Conservation (phyloP, 2,888 invertebrate species). For the Drosophila percnosoma region DNA sequence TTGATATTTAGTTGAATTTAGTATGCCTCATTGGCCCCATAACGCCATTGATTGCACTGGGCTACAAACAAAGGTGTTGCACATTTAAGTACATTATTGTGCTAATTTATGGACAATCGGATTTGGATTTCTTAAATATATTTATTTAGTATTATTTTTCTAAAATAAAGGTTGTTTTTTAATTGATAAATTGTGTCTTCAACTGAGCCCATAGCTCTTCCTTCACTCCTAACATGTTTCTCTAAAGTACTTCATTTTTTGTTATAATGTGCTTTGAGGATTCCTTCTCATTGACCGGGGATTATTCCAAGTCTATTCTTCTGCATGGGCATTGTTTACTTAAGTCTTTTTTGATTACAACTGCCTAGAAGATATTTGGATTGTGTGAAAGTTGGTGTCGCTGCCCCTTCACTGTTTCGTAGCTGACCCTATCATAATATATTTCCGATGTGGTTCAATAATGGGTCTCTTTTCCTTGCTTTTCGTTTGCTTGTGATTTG, state of each 20-base stretch:
- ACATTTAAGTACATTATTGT: not conserved
- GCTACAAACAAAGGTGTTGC: not conserved
- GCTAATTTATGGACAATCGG: too few relatives aligned
- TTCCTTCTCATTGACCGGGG: not conserved
- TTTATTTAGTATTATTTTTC: not conserved
- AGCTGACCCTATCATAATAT: not conserved
- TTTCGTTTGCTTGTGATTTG: not conserved
- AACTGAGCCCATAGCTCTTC: not conserved
- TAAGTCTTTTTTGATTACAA: not conserved
- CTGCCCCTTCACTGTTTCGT: not conserved
- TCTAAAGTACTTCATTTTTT: not conserved
- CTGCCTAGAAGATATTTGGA: not conserved
- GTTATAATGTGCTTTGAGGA: not conserved
- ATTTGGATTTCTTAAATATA: not conserved
- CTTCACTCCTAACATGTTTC: not conserved
- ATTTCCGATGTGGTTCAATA: not conserved
- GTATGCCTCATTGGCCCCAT: not conserved
- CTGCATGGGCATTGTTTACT: not conserved
- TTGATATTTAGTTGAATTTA: slow-evolving; percentile 4
- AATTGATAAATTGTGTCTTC: not conserved
- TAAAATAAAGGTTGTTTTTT: not conserved
- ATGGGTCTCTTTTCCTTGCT: not conserved
- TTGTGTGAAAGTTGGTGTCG: not conserved
- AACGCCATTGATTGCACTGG: slow-evolving; percentile 10
- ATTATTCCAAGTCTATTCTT: not conserved